Evolutionary conservation across 1,140 invertebrate genomes (phyloP).

Genomic region (Drusus annulatus): DNA sequence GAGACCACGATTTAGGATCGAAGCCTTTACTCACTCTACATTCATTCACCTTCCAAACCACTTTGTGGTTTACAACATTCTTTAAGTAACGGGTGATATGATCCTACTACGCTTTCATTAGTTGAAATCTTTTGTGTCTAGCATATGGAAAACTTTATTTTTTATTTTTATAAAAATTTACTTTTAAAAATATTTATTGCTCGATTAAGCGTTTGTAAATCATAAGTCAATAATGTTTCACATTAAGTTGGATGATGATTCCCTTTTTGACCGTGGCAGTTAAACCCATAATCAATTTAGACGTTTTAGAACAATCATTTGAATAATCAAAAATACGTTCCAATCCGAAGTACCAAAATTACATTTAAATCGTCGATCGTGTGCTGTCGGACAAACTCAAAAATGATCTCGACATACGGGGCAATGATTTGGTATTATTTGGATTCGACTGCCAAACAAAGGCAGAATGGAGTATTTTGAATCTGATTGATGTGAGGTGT

Average conservation of each 20-base stretch:
- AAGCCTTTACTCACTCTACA: too few relatives aligned
- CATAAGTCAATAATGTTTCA: too few relatives aligned
- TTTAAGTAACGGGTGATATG: too few relatives aligned
- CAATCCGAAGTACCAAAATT: not conserved
- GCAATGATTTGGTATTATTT: constrained; percentile 57
- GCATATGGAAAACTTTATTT: too few relatives aligned
- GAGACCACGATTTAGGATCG: too few relatives aligned
- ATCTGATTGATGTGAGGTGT: constrained; percentile 72
- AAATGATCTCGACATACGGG: constrained; percentile 23
- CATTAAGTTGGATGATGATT: not conserved
- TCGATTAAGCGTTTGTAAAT: too few relatives aligned
- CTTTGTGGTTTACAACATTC: too few relatives aligned
- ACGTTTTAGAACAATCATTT: constrained; percentile 22
- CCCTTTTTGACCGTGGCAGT: constrained; percentile 17
- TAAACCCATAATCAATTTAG: constrained; percentile 34
- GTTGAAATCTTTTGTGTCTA: too few relatives aligned
- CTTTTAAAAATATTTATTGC: too few relatives aligned
- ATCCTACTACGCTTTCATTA: too few relatives aligned
- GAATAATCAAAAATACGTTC: constrained; percentile 28
- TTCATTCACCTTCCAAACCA: too few relatives aligned
- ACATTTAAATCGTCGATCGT: constrained; percentile 24
- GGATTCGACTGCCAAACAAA: constrained; percentile 59
- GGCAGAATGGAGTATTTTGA: constrained; percentile 58
- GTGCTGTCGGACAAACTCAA: constrained; percentile 29
- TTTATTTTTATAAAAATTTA: too few relatives aligned